Evolutionary conservation across 1,140 invertebrate genomes (phyloP).

Genomic region (Drosophila littoralis): DNA sequence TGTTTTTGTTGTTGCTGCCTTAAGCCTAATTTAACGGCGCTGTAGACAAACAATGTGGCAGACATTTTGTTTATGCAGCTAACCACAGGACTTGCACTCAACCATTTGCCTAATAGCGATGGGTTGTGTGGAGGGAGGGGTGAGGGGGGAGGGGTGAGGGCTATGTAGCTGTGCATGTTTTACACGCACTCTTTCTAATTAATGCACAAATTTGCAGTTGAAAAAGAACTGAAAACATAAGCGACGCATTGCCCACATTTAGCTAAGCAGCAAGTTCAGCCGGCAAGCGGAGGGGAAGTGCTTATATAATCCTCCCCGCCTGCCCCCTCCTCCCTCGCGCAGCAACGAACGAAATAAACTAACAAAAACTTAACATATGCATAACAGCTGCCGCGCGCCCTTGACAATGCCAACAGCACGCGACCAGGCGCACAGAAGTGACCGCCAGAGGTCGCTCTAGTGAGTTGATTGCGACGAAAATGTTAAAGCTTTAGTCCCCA

Average conservation of each 20-base stretch:
- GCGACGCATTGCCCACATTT: conserved; percentile 52
- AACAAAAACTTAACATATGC: conserved; percentile 40
- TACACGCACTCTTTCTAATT: conserved; percentile 73
- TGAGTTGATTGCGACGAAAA: background rate
- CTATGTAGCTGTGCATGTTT: conserved; percentile 24
- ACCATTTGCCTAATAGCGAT: conserved; percentile 22
- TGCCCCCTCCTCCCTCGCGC: background rate
- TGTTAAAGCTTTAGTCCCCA: background rate
- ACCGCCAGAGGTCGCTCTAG: conserved; percentile 52
- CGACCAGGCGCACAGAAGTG: conserved; percentile 53
- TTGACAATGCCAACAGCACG: conserved; percentile 70
- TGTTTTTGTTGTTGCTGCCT: conserved; percentile 49
- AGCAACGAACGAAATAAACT: conserved; percentile 16
- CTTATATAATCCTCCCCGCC: background rate
- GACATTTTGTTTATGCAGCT: conserved; percentile 70
- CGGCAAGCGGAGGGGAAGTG: background rate
- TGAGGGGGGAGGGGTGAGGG: background rate
- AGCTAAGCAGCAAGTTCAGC: conserved; percentile 11
- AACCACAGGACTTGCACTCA: conserved; percentile 48
- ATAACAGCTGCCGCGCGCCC: conserved; percentile 35
- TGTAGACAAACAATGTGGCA: conserved; percentile 69
- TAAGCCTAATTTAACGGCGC: conserved; percentile 76
- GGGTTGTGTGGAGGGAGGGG: background rate
- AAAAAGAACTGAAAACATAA: conserved; percentile 54
- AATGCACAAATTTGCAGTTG: conserved; percentile 66